A percentile compares a stretch with the other conserved stretches of the same genome.
Conservation (phyloP, 2,113 vertebrate species). For the Hippocampus abdominalis region DNA sequence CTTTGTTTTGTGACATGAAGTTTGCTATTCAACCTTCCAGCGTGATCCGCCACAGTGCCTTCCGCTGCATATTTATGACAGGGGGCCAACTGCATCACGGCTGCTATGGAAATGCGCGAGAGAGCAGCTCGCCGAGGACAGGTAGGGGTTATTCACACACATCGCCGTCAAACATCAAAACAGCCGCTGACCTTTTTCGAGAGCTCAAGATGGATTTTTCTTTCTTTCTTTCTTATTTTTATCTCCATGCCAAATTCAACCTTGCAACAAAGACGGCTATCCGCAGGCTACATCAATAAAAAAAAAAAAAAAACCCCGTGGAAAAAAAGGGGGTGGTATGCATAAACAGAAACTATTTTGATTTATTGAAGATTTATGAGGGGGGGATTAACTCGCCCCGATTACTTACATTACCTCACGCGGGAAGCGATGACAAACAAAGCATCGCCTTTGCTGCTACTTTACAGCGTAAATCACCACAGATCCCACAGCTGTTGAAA, state of each 20-base stretch:
- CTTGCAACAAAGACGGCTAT: conserved; percentile 18
- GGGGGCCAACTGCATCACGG: conserved; percentile 26
- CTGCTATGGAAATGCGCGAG: conserved; percentile 34
- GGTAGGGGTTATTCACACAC: conserved; percentile 41
- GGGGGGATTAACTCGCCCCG: conserved; percentile 15
- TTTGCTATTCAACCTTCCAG: neutral
- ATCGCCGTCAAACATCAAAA: conserved; percentile 54
- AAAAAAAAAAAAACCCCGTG: neutral
- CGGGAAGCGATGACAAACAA: conserved; percentile 44
- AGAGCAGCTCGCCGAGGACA: conserved; percentile 33
- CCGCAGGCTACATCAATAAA: conserved; percentile 11
- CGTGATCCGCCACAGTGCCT: neutral
- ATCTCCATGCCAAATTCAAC: conserved; percentile 49
- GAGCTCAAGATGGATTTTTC: conserved; percentile 31
- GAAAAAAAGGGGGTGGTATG: conserved; percentile 13
- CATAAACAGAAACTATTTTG: conserved; percentile 26
- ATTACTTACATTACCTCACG: conserved; percentile 32
- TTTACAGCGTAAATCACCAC: conserved; percentile 35
- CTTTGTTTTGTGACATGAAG: neutral
- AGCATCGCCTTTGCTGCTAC: conserved; percentile 37
- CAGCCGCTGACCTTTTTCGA: conserved; percentile 51
- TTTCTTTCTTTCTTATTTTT: conserved; percentile 15
- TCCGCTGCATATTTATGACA: conserved; percentile 31
- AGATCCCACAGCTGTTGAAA: neutral
- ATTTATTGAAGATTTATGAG: conserved; percentile 35